Percentiles rank a stretch among this genome's conserved stretches.
phyloP scores from a whole-genome alignment of 2,888 invertebrate genomes.

The Callosobruchus maculatus region DNA sequence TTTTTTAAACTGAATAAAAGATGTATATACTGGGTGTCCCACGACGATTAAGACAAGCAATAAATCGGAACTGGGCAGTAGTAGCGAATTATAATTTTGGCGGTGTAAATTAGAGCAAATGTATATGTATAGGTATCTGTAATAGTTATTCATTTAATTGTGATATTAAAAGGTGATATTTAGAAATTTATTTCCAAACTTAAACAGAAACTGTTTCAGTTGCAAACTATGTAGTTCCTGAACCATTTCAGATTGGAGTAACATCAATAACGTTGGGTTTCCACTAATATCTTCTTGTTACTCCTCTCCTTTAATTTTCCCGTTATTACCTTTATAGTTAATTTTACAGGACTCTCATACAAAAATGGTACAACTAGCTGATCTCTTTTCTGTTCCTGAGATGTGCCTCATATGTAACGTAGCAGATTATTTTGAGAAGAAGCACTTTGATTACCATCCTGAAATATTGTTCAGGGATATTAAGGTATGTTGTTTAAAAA shows the following conservation, averaged over 20 bases:
- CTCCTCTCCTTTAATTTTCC: conserved; percentile 12
- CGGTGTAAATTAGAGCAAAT: too few relatives aligned
- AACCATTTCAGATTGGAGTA: neutral
- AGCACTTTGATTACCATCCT: conserved; percentile 90
- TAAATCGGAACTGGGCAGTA: too few relatives aligned
- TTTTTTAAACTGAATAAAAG: neutral
- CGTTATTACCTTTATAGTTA: conserved; percentile 29
- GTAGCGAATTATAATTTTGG: too few relatives aligned
- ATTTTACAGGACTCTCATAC: conserved; percentile 55
- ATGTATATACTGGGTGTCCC: too few relatives aligned
- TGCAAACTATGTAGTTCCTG: neutral
- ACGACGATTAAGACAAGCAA: too few relatives aligned
- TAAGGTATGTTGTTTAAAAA: conserved; percentile 70
- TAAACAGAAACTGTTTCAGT: neutral
- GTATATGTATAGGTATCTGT: too few relatives aligned
- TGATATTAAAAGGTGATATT: too few relatives aligned
- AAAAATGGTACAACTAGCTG: conserved; percentile 92
- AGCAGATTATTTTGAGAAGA: conserved; percentile 85
- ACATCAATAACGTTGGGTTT: neutral
- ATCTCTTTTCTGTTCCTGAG: conserved; percentile 95
- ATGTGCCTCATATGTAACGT: conserved; percentile 92
- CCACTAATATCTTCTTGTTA: conserved; percentile 13
- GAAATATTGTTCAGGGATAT: conserved; percentile 94
- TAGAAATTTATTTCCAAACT: too few relatives aligned
- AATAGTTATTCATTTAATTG: too few relatives aligned